Evolutionary conservation across 2,888 invertebrate genomes (phyloP).

Genomic region (Agrochola lota): DNA sequence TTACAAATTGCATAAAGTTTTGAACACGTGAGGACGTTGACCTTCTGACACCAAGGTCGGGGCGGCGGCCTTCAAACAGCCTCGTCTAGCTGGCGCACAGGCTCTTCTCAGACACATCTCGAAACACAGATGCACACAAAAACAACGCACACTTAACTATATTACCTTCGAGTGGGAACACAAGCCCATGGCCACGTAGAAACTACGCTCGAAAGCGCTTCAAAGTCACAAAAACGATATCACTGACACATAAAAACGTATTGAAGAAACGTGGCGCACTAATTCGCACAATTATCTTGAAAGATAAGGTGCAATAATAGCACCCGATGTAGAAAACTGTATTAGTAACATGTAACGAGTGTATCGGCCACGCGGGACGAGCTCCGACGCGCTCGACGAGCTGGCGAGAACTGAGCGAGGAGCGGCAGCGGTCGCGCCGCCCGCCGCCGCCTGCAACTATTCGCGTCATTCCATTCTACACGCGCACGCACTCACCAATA

Average conservation of each 20-base stretch:
- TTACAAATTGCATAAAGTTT: constrained; percentile 79
- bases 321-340: constrained; percentile 75
- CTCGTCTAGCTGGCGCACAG: constrained; percentile 85
- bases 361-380: constrained; percentile 85
- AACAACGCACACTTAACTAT: constrained; percentile 79
- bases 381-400: constrained; percentile 84
- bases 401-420: constrained; percentile 81
- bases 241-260: constrained; percentile 76
- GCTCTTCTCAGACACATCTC: constrained; percentile 80
- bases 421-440: constrained; percentile 73
- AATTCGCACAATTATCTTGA: constrained; percentile 85
- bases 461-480: constrained; percentile 88
- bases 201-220: constrained; percentile 81
- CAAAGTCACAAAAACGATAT: constrained; percentile 78
- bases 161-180: constrained; percentile 87
- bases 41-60: constrained; percentile 89
- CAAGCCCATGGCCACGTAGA: constrained; percentile 88
- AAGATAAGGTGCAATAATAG: constrained; percentile 85
- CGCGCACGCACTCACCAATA: constrained; percentile 87
- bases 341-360: constrained; percentile 70
- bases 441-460: constrained; percentile 83
- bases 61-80: constrained; percentile 89
- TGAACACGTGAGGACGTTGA: constrained; percentile 87
- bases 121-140: constrained; percentile 78
- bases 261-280: constrained; percentile 76